Evolutionary conservation across 2,113 vertebrate species (phyloP), one percentile per base, ranked within the genome.

Genomic region (Machaerirhynchus nigripectus): DNA sequence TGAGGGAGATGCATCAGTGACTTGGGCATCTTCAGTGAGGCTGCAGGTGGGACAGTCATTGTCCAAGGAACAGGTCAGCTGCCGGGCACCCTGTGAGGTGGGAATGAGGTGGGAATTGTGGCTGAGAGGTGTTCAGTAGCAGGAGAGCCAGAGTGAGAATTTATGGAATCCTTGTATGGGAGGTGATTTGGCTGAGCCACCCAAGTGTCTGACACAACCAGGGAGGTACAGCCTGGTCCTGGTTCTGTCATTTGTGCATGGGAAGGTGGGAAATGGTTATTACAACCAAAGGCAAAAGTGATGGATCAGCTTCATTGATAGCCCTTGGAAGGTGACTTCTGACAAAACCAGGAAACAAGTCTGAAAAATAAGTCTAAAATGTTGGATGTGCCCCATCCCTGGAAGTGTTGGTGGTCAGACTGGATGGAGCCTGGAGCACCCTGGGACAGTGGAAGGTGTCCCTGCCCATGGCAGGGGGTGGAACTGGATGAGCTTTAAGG

Each of bases 181-280:
- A 21, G 20, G 15, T 3, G 46, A 39, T 44, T 71, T 50, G 56
- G 40, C 76, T 57, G 85, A 60, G 15, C 53, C 24, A 9, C 27
- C 2, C 3, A 3, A 47, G 70, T 13, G 37, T 31, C 53, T 55
- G 70, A 31, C 63, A 35, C 9, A 4, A 27, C 11, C 21, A 42
- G 47, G 21, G n/a, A 61, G 12, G 6, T 49, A 47, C 65, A 63
- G 49, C 49, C 40, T 47, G 39, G 7, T 44, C 42, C 50, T 85
- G 56, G 11, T 53, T n/a, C n/a, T 78, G 33, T 24, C n/a, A 5
- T 6, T 2, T 0, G 0, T 12, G 2, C 17, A 0, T n/a, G 59
- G 44, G 12, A 68, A 67, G 31, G 31, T 61, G 30, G 35, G 28
- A 46, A 69, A 13, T 7, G 7, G 13, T 35, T 37, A 11, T 4